Base-by-base conservation (phyloP, 2,888 invertebrate species). In the Dioctria linearis region DNA sequence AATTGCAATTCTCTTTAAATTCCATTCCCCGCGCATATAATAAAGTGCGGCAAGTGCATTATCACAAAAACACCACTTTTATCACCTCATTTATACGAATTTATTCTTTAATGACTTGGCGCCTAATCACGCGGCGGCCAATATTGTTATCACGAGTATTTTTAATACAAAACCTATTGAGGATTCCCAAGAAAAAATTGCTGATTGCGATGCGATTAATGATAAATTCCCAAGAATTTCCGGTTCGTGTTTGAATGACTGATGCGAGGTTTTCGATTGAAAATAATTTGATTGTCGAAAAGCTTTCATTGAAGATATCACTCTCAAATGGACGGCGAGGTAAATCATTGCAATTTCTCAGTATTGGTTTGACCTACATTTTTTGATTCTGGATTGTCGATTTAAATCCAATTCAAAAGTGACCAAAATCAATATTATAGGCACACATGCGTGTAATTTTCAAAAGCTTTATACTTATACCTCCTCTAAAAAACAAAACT, bases 141-240 rank as follows among this genome's bases (percentile, higher is more conserved):
- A 40, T 40, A 65, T 42, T 65, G 39, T 65, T 65, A 65, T 65
- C 65, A 49, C 49, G 67, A 5, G 67, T 43, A 67, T 67, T 67
- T 46, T 67, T 46, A 67, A 49, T 25, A 51, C 11, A 51, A 51
- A 9, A 9, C 51, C 11, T 51, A 51, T 51, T 11, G 6, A 11
- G 46, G 25, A 8, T 66, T 6, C 40, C 49, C 49, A n/a, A n/a
- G 13, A 13, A 67, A 5, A 43, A 49, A 67, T 9, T 46, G 25
- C 67, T 25, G 49, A 46, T 66, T 42, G 42, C 43, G 25, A 25
- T 25, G 25, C 25, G 25, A 25, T 25, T 67, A 67, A 13, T 13
- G 43, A 25, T 25, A 46, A 67, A 67, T 67, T 67, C 67, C 43
- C 37, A 67, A 46, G 67, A 46, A 67, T 67, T 67, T 67, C 37